A percentile compares a stretch with the other conserved stretches of the same genome.
phyloP scores from a whole-genome alignment of 2,888 invertebrate genomes.

The Neoascia interrupta region DNA sequence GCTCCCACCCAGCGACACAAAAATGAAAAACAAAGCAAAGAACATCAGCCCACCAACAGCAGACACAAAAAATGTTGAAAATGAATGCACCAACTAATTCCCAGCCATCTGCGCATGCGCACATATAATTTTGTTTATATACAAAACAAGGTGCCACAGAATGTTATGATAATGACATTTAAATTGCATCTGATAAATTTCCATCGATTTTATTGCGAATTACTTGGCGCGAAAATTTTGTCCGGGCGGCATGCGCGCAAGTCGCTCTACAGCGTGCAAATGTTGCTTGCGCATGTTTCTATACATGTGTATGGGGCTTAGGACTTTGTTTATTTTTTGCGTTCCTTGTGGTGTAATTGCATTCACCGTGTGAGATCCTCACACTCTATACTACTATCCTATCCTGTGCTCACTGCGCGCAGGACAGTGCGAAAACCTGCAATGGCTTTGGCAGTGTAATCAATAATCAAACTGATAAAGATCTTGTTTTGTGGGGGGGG shows the following conservation, averaged over 20 bases:
- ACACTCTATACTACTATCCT: no score
- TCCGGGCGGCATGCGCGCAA: conserved; percentile 46
- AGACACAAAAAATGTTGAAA: no score
- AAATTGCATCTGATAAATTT: conserved; percentile 71
- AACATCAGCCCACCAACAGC: no score
- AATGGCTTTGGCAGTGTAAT: conserved; percentile 73
- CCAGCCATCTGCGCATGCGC: not conserved
- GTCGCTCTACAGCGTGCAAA: conserved; percentile 1
- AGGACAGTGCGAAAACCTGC: conserved; percentile 13
- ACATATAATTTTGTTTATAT: conserved; percentile 33
- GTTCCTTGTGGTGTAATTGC: no score
- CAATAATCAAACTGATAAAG: conserved; percentile 79
- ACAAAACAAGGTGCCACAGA: conserved; percentile 56
- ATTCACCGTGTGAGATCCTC: conserved; percentile 55
- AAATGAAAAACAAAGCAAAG: no score
- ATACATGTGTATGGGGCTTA: conserved; percentile 35
- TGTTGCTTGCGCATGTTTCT: conserved; percentile 32
- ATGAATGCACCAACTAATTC: conserved; percentile 25
- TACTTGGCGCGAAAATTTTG: conserved; percentile 50
- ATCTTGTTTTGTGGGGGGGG: conserved; percentile 76
- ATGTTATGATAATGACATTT: conserved; percentile 74
- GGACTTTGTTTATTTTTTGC: no score
- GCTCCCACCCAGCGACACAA: no score
- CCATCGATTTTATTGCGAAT: conserved; percentile 47
- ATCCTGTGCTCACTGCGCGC: conserved; percentile 1